Evolutionary conservation across 2,113 vertebrate species (phyloP).

Genomic region (Sinosuthora webbiana): DNA sequence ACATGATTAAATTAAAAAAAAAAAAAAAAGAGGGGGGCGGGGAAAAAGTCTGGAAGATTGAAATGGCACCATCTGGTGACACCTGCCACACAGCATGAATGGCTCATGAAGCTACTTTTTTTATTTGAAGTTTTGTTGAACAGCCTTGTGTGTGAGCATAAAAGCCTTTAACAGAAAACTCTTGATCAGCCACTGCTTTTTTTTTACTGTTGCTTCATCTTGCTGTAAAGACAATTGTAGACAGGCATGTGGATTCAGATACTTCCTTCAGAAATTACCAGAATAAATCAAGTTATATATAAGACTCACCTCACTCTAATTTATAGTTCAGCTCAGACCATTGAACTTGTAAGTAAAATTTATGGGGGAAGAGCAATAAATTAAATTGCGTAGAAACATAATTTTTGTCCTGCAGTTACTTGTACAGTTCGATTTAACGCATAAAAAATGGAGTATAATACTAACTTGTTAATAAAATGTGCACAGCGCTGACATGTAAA

Average conservation of each 20-base stretch:
- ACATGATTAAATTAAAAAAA: neutral
- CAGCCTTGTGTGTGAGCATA: neutral
- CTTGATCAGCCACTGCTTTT: neutral
- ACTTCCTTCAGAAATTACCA: constrained; percentile 60
- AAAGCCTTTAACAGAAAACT: neutral
- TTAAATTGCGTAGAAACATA: constrained; percentile 72
- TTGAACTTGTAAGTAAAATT: constrained; percentile 76
- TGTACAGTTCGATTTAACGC: constrained; percentile 71
- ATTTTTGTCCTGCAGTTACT: constrained; percentile 65
- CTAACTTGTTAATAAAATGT: constrained; percentile 79
- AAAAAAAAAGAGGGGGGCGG: neutral
- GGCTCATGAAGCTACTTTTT: neutral
- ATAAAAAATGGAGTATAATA: constrained; percentile 74
- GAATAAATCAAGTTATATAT: constrained; percentile 53
- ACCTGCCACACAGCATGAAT: neutral
- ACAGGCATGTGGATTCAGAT: neutral
- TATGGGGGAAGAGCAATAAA: constrained; percentile 77
- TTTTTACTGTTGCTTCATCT: neutral
- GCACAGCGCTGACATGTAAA: constrained; percentile 77
- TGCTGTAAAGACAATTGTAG: constrained; percentile 11
- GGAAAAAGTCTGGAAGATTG: neutral
- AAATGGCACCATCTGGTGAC: constrained; percentile 31
- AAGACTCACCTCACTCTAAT: constrained; percentile 68
- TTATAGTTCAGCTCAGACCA: constrained; percentile 71
- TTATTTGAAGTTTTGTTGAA: neutral